phyloP scores from a whole-genome alignment of 2,113 vertebrate genomes.

The Brachypodius melanocephalos region DNA sequence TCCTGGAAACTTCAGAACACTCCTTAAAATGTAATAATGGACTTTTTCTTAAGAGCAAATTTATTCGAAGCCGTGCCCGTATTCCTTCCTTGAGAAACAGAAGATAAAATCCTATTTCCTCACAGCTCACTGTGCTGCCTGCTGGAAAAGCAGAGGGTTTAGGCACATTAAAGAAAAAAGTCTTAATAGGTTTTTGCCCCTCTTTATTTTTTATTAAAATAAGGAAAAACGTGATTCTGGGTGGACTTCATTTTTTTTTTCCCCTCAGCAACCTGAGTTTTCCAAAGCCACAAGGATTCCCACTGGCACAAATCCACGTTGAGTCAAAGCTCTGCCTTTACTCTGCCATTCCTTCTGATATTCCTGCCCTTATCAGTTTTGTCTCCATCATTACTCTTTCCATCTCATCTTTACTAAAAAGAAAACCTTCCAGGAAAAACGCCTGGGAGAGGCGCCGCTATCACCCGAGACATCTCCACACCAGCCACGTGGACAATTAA shows the following conservation, averaged over 20 bases:
- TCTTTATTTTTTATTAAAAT: background rate
- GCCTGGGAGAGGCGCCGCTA: background rate
- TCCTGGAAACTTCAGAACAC: background rate
- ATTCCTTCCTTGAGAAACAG: background rate
- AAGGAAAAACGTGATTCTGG: background rate
- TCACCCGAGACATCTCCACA: background rate
- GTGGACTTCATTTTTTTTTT: background rate
- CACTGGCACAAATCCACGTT: rapidly evolving
- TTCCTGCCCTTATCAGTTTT: background rate
- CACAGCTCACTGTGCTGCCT: background rate
- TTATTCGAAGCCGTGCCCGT: background rate
- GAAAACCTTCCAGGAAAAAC: background rate
- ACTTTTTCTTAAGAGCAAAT: background rate
- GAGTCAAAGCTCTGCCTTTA: background rate
- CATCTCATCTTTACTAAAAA: background rate
- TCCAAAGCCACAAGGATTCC: background rate
- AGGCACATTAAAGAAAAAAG: background rate
- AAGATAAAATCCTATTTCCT: background rate
- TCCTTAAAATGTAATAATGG: background rate
- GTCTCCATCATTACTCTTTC: background rate
- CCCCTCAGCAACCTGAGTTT: background rate
- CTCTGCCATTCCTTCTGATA: background rate
- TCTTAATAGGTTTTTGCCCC: background rate
- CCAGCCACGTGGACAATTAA: background rate
- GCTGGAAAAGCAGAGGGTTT: background rate